Base-by-base conservation (phyloP, 2,888 invertebrate genomes). In the Tribolium freemani region DNA sequence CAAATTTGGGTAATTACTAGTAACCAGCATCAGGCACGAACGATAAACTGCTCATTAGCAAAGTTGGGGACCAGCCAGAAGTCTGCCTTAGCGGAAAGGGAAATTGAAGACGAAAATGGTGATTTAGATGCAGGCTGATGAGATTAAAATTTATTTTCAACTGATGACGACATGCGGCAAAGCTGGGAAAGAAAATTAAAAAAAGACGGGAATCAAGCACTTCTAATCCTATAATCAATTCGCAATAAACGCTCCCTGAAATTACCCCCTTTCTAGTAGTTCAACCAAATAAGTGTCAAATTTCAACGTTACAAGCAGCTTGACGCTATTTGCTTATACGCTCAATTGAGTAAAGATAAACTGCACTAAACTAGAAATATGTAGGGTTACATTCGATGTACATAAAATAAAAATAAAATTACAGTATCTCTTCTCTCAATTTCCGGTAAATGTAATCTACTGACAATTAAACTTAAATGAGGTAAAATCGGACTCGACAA, bases 11-110 rank as follows among this genome's bases (percentile, higher is more conserved):
- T 81, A 83, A 82, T 82, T 82, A 82, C 80, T 79, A 79, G 79
- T 80, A 81, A 81, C 80, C 78, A 76, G 78, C 79, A 77, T 78
- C 78, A 76, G 79, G 76, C 77, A 78, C 75, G 75, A 72, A 76
- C 82, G 82, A 82, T 83, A 83, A 83, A 82, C 81, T 82, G 76
- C 81, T 82, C 82, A 81, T 83, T 82, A 83, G 80, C 77, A 77
- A 79, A 64, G 53, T 70, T 70, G 53, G 64, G 56, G 64, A 69
- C 70, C 60, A 70, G 60, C 46, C 58, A 56, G 60, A 44, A 73
- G 56, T 31, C 31, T 48, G 20, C 11, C 38, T 10, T n/a, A 4
- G 51, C 56, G 63, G 20, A 51, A 53, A 54, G 70, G 70, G 70
- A 73, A 73, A 73, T 73, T 73, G 70, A 67, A 73, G 70, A 67